Evolutionary conservation across 2,113 vertebrate genomes (phyloP).

Genomic region (Ondatra zibethicus): DNA sequence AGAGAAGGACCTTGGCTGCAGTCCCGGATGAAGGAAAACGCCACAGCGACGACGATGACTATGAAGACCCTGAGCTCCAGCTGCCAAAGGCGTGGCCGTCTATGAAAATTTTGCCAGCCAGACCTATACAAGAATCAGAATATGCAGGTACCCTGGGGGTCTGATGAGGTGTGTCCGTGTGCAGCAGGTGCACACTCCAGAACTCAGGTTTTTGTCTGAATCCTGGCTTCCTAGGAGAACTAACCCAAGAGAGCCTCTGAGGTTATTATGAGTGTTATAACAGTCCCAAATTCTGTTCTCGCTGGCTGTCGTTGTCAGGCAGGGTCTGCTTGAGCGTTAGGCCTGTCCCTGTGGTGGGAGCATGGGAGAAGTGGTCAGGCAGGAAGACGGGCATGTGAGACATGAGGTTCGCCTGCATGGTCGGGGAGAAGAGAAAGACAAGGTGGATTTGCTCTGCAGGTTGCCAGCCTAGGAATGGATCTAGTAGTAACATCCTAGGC

Average conservation of each 20-base stretch:
- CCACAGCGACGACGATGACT: slow-evolving; percentile 25
- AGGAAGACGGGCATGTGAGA: neutral
- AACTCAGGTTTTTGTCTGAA: neutral
- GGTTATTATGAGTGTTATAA: no score
- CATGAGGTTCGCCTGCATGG: no score
- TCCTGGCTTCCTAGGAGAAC: neutral
- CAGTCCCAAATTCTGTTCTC: neutral
- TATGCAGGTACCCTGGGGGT: slow-evolving; percentile 83
- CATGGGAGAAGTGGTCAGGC: neutral
- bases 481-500: neutral
- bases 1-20: slow-evolving; percentile 70
- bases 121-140: slow-evolving; percentile 83
- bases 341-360: neutral
- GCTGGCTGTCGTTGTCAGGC: rapidly evolving
- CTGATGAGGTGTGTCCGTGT: rapidly evolving
- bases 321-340: neutral
- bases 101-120: slow-evolving; percentile 82
- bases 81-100: slow-evolving; percentile 20
- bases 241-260: neutral
- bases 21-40: neutral
- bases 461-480: neutral
- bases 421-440: neutral
- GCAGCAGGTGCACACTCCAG: neutral
- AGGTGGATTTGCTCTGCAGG: neutral
- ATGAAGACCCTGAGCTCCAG: slow-evolving; percentile 77